Evolutionary conservation across 1,140 invertebrate genomes (phyloP), one percentile per base, ranked within the genome.

Genomic region (Diorhabda carinulata): DNA sequence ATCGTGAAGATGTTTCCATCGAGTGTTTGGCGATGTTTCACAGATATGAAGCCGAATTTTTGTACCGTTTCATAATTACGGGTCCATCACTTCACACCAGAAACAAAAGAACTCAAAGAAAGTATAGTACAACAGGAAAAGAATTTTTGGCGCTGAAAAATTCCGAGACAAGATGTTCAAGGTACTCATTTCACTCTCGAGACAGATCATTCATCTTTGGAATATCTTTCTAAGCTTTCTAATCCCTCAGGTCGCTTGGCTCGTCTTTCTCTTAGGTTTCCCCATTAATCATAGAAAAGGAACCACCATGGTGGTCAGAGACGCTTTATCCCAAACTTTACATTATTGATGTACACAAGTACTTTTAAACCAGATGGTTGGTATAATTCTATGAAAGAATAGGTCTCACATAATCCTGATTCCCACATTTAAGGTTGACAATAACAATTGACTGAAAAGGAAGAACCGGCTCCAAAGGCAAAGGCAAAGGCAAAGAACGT

Each of bases 141-240:
- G 25, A 25, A 25, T 25, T 25, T 25, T 25, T 25, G 25, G 25
- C 2, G 25, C 2, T 25, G 25, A 25, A 25, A 25, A 25, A 25
- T 1, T 25, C 66, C 77, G 6, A 57, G 77, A 8, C 68, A 57
- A 6, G 78, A 78, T 57, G 43, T 78, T 2, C 76, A 78, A 45
- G 76, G 78, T 3, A 76, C 70, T 4, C 66, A 78, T 10, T 85
- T 87, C 69, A 79, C 45, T 3, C 76, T 85, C 3, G 70, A 81
- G 40, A 85, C 84, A 0, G 84, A 87, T 70, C 83, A 85, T 69
- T 74, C 76, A 47, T 77, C 80, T 3, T 72, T 87, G 3, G 69
- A 71, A 41, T 87, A 82, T 72, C 61, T 76, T n/a, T 42, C 71
- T 7, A 69, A 67, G 7, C 43, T 77, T n/a, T 61, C 67, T 40